Evolutionary conservation across 2,113 vertebrate genomes (phyloP).

Genomic region (Gobiocypris rarus): DNA sequence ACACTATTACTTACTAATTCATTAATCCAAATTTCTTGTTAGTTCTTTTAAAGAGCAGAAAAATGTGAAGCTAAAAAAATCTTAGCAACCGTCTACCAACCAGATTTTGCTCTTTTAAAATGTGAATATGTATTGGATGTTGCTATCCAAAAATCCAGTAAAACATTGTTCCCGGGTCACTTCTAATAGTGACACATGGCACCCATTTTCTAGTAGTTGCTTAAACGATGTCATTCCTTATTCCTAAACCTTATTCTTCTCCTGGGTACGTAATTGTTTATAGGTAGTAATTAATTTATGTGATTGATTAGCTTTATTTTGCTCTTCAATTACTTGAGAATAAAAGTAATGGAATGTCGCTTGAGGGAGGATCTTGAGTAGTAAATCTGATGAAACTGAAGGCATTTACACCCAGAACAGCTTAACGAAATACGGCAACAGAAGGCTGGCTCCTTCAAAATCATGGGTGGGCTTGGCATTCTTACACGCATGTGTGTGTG

Average conservation of each 20-base stretch:
- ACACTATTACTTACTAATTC: no score
- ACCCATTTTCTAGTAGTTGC: not conserved
- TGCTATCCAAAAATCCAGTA: no score
- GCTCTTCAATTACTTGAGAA: not conserved
- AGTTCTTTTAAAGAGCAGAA: no score
- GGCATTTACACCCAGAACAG: not conserved
- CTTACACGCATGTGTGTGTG: slow-evolving; percentile 1
- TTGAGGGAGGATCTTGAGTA: slow-evolving; percentile 13
- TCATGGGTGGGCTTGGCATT: slow-evolving; percentile 49
- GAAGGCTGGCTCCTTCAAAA: slow-evolving; percentile 39
- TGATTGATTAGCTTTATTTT: not conserved
- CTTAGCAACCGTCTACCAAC: no score
- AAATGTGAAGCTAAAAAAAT: no score
- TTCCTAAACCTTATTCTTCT: not conserved
- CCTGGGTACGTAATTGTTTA: not conserved
- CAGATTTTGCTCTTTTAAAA: no score
- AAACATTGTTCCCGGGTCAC: no score
- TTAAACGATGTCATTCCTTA: not conserved
- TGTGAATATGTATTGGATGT: no score
- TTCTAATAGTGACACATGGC: no score
- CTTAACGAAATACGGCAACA: slow-evolving; percentile 40
- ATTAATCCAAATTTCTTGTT: no score
- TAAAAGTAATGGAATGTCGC: not conserved
- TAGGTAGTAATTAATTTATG: not conserved
- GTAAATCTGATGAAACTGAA: not conserved